Base-by-base conservation (phyloP, 2,113 vertebrate genomes). In the Nyctibius bracteatus region DNA sequence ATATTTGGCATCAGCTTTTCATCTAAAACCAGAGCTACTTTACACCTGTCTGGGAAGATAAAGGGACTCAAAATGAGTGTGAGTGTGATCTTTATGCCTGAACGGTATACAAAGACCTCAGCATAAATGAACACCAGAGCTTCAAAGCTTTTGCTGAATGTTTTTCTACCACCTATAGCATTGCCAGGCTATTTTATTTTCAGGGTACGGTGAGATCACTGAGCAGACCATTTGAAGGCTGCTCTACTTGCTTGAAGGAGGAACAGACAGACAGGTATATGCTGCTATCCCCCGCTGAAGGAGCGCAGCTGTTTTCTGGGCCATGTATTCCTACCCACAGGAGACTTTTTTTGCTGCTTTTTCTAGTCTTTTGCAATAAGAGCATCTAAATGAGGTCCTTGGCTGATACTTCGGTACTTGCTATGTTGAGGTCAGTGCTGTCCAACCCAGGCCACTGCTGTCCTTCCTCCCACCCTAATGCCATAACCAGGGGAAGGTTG, bases 1-100 rank as follows among this genome's bases (percentile, higher is more conserved):
- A 63, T 84, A 91, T 94, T 95, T 73, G 88, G 86, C 83, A 81
- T 18, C 68, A 14, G 91, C 88, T 94, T 90, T 81, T 96, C 75
- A 81, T 92, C 89, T 55, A 3, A 51, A 51, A 63, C 33, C 33
- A 4, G 70, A 89, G 93, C 86, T 89, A 71, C 86, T 96, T 95
- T 41, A 65, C 94, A 92, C 86, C 86, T 86, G 86, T 52, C 93
- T 84, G 93, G 61, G 30, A 25, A 86, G 91, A 88, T 79, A 86
- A 94, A 95, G 89, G 89, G 43, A 7, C 81, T 65, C 25, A 8
- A 85, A 79, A 92, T 5, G 86, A 94, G 88, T 3, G 2, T 6
- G 61, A 81, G 83, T 6, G 59, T 44, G 84, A 54, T 61, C 90
- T 79, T 85, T 31, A 10, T 81, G 80, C 83, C 72, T 24, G 91